Percentiles rank a stretch among this genome's conserved stretches.
These are phyloP conservation scores for Gasterosteus aculeatus DNA, from an alignment of 2,113 vertebrate species.

Conservation along the genomic window DNA sequence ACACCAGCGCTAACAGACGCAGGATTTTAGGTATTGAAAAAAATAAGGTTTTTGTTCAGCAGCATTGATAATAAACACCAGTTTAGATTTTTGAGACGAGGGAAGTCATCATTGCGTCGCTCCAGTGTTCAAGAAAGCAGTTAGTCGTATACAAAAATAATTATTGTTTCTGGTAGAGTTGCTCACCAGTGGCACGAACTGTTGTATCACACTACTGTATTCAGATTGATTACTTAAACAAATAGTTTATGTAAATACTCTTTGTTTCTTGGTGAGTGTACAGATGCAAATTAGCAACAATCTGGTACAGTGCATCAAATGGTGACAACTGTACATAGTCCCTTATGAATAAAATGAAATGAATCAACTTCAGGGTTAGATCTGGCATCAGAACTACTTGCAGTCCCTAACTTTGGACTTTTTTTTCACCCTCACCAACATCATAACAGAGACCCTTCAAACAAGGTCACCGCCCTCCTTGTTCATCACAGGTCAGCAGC, in stretches of 20 bases:
- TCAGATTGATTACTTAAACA: not conserved
- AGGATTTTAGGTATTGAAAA: too few species aligned
- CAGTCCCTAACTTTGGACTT: not conserved
- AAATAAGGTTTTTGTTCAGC: too few species aligned
- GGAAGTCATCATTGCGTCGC: too few species aligned
- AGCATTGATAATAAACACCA: too few species aligned
- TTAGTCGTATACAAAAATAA: too few species aligned
- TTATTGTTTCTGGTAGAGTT: too few species aligned
- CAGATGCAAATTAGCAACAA: too few species aligned
- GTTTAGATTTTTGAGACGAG: too few species aligned
- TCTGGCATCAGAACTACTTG: not conserved
- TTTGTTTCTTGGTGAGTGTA: not conserved
- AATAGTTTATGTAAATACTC: not conserved
- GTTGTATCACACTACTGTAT: not conserved
- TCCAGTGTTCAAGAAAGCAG: too few species aligned
- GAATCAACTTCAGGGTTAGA: not conserved
- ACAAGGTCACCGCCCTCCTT: constrained; percentile 14
- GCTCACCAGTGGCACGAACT: too few species aligned
- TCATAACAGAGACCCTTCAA: constrained; percentile 8
- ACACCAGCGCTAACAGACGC: not conserved
- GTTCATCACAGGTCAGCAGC: constrained; percentile 5
- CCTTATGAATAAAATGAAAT: not conserved
- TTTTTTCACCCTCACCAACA: not conserved
- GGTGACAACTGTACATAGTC: too few species aligned
- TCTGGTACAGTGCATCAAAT: too few species aligned